A percentile compares a stretch with the other conserved stretches of the same genome.
These are phyloP conservation scores for Burhinus oedicnemus DNA, from an alignment of 2,113 vertebrate species.

Conservation along the genomic window DNA sequence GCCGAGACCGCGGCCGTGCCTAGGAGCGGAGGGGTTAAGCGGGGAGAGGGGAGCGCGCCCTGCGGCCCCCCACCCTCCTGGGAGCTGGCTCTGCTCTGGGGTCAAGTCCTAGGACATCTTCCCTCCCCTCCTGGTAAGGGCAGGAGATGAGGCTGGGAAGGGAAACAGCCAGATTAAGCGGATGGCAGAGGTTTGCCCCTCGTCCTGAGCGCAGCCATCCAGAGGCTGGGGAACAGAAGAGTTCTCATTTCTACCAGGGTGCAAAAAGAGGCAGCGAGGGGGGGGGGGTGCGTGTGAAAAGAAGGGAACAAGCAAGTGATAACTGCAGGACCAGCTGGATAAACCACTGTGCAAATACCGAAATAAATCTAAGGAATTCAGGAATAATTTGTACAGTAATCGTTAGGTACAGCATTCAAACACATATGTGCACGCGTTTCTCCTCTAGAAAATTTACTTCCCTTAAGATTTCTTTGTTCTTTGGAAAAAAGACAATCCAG, in stretches of 20 bases:
- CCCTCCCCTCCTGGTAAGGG: slow-evolving; percentile 61
- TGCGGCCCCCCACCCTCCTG: background rate
- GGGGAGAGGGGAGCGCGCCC: slow-evolving; percentile 42
- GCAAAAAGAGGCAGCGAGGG: background rate
- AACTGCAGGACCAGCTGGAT: background rate
- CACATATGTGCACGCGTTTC: background rate
- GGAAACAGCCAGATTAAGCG: background rate
- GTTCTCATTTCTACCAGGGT: background rate
- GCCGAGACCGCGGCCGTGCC: background rate
- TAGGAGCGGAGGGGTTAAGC: slow-evolving; percentile 62
- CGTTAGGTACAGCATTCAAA: background rate
- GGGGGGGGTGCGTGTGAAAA: background rate
- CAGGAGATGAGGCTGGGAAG: slow-evolving; percentile 21
- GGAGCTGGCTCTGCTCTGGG: slow-evolving; percentile 66
- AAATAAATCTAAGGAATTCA: slow-evolving; percentile 6
- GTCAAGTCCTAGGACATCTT: slow-evolving; percentile 76
- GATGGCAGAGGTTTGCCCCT: background rate
- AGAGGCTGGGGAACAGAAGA: background rate
- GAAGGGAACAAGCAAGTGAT: background rate
- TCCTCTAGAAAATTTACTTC: slow-evolving; percentile 30
- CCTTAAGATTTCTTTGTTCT: slow-evolving; percentile 47
- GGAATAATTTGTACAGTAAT: slow-evolving; percentile 8
- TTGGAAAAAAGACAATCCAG: background rate
- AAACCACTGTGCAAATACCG: background rate
- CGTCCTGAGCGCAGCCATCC: background rate